Conservation (phyloP, 1,140 invertebrate species). For the Pseudomyrmex flavicornis region DNA sequence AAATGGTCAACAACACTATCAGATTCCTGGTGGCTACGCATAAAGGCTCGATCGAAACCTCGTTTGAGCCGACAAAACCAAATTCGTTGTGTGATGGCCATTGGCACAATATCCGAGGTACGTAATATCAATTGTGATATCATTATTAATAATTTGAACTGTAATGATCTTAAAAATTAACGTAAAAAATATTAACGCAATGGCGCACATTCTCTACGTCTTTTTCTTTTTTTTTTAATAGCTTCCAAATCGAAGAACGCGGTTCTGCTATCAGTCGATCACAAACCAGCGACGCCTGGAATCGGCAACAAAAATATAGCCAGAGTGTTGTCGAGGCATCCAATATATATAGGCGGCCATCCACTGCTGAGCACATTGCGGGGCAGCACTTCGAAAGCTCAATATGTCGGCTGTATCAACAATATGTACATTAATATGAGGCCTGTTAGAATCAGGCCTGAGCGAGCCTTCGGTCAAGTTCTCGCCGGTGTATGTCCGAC, state of each 20-base stretch:
- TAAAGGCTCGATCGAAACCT: constrained; percentile 91
- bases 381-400: constrained; percentile 87
- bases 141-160: background rate
- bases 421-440: constrained; percentile 89
- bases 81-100: constrained; percentile 95
- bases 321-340: constrained; percentile 92
- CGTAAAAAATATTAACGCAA: too few species aligned
- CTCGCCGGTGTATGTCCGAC: constrained; percentile 90
- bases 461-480: constrained; percentile 88
- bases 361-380: constrained; percentile 86
- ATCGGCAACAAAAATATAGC: constrained; percentile 88
- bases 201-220: background rate
- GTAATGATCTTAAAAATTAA: too few species aligned
- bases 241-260: constrained; percentile 94
- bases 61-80: constrained; percentile 89
- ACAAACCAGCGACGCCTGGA: constrained; percentile 88
- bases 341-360: constrained; percentile 96
- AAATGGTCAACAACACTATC: constrained; percentile 94
- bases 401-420: constrained; percentile 94
- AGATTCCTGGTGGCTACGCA: constrained; percentile 94
- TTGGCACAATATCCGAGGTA: constrained; percentile 96
- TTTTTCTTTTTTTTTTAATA: constrained; percentile 81
- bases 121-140: constrained; percentile 60
- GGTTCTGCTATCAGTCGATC: constrained; percentile 92
- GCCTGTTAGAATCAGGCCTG: constrained; percentile 86